Percentiles rank a stretch among this genome's conserved stretches.
phyloP scores from a whole-genome alignment of 2,113 vertebrate genomes.

The Myotis brandtii region DNA sequence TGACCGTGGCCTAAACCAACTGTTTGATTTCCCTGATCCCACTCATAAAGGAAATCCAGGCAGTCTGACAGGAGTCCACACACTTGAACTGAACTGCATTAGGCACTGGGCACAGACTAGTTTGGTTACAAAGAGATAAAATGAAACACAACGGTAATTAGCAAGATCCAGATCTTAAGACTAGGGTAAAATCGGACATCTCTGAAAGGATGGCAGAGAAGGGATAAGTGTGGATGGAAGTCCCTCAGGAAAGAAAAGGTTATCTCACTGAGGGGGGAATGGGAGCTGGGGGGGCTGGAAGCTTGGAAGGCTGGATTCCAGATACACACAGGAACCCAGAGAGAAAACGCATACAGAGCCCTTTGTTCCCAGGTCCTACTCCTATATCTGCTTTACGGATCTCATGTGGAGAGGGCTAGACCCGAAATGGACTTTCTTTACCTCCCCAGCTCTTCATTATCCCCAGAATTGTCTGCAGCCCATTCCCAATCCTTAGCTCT shows the following conservation, averaged over 20 bases:
- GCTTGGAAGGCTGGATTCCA: background rate
- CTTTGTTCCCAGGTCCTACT: background rate
- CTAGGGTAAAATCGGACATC: background rate
- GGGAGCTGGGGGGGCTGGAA: background rate
- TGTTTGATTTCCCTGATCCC: background rate
- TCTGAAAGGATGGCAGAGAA: background rate
- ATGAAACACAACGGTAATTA: background rate
- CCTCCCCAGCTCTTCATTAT: background rate
- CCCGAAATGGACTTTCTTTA: background rate
- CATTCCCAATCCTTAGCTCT: background rate
- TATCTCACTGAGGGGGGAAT: background rate
- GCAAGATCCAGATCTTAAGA: background rate
- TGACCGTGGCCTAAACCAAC: background rate
- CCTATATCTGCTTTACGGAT: background rate
- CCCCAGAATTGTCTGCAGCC: background rate
- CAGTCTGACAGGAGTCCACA: background rate
- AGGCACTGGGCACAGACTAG: background rate
- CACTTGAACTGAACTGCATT: background rate
- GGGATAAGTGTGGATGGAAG: background rate
- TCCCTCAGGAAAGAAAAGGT: background rate
- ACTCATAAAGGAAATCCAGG: background rate
- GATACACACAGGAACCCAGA: background rate
- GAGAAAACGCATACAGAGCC: background rate
- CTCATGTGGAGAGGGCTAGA: background rate
- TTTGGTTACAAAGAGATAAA: background rate